These are phyloP conservation scores for Apamea epomidion DNA, from an alignment of 2,888 invertebrate species.

Conservation along the genomic window DNA sequence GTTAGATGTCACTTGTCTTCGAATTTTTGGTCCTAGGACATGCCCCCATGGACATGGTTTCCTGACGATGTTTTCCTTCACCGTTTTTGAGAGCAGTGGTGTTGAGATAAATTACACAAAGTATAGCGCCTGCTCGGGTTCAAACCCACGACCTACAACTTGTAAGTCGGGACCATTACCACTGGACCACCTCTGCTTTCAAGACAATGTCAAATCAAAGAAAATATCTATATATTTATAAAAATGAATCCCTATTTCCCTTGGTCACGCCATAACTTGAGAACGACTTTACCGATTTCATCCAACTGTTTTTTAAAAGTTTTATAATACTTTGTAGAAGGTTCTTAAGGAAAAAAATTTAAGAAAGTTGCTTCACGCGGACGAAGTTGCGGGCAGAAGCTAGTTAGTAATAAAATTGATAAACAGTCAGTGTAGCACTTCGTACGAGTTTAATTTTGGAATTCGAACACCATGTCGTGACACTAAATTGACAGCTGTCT, in stretches of 20 bases:
- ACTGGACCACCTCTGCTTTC: background rate
- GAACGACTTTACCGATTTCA: too few species aligned
- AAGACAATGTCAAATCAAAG: background rate
- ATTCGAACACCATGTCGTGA: constrained; percentile 41
- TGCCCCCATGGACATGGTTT: too few species aligned
- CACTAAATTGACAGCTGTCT: constrained; percentile 55
- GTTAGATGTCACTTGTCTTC: background rate
- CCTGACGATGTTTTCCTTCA: background rate
- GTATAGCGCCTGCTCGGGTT: too few species aligned
- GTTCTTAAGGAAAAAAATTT: too few species aligned
- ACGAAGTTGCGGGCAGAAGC: too few species aligned
- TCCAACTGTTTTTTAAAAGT: too few species aligned
- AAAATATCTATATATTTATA: too few species aligned
- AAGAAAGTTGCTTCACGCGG: too few species aligned
- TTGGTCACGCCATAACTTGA: too few species aligned
- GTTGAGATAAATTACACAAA: too few species aligned
- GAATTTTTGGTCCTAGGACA: background rate
- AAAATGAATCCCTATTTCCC: too few species aligned
- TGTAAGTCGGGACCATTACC: rapidly evolving
- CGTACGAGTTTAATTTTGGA: constrained; percentile 25
- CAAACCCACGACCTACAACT: background rate
- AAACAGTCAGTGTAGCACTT: background rate
- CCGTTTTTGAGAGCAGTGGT: background rate
- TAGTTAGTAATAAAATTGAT: background rate
- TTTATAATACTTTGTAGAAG: too few species aligned